A percentile compares a stretch with the other conserved stretches of the same genome.
These are phyloP conservation scores for Neolamprologus sp. DNA, from an alignment of 2,113 vertebrate species.

Conservation along the genomic window DNA sequence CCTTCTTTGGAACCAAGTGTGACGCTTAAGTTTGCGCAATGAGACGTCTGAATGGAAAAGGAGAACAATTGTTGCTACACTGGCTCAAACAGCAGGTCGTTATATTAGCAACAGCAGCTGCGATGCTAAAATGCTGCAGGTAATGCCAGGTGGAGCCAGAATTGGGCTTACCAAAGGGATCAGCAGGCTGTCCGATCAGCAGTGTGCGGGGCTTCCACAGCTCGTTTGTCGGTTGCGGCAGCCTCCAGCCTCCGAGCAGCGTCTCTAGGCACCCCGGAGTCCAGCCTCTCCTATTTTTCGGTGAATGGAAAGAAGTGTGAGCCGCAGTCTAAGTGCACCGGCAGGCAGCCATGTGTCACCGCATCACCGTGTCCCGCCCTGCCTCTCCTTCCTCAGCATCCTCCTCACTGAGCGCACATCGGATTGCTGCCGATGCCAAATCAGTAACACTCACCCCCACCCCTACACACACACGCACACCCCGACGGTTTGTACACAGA, in stretches of 20 bases:
- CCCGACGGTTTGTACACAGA: neutral
- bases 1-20: neutral
- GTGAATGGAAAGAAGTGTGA: neutral
- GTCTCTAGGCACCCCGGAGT: neutral
- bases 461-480: neutral
- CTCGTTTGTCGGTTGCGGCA: neutral
- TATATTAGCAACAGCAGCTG: neutral
- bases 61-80: neutral
- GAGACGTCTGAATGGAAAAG: neutral
- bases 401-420: neutral
- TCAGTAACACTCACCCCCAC: neutral
- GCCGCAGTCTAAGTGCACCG: slow-evolving; percentile 26
- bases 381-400: neutral
- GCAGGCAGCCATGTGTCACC: slow-evolving; percentile 28
- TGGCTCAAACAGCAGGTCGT: neutral
- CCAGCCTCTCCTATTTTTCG: neutral
- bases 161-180: neutral
- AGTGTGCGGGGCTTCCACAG: neutral
- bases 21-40: neutral
- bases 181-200: neutral
- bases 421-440: neutral
- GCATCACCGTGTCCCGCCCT: neutral
- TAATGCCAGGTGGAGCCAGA: neutral
- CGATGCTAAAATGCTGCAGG: neutral
- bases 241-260: neutral